phyloP scores from a whole-genome alignment of 2,797 vertebrate species.

The Astyanax mexicanus region DNA sequence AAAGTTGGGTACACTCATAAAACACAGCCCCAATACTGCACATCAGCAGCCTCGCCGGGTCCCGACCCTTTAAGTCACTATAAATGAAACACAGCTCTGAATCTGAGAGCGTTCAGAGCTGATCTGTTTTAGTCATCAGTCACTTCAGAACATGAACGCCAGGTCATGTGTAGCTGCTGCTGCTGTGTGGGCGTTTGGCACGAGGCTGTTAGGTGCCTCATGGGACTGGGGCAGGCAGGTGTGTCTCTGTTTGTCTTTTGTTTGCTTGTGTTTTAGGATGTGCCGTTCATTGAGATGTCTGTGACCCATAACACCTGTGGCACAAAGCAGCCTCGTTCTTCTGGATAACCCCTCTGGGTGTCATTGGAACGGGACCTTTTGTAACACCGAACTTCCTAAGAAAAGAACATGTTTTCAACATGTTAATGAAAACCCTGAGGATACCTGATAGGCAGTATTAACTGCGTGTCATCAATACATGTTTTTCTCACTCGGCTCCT shows the following conservation, averaged over 20 bases:
- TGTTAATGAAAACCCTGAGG: background rate
- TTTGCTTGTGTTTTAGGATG: conserved; percentile 27
- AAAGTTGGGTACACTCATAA: conserved; percentile 40
- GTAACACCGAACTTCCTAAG: conserved; percentile 8
- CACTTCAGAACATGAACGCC: conserved; percentile 1
- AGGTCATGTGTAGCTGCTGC: background rate
- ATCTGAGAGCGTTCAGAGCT: background rate
- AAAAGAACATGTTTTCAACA: background rate
- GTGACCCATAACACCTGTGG: background rate
- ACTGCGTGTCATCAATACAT: background rate
- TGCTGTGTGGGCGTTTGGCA: background rate
- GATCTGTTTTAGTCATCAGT: conserved; percentile 28
- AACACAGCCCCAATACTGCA: conserved; percentile 30
- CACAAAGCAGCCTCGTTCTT: conserved; percentile 32
- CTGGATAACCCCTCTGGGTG: conserved; percentile 24
- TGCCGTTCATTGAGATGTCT: conserved; percentile 11
- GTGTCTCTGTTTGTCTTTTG: conserved; percentile 29
- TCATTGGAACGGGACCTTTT: background rate
- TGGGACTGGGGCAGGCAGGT: background rate
- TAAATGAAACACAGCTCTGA: conserved; percentile 50
- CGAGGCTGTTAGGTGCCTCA: background rate
- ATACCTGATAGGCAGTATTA: background rate
- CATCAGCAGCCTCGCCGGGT: conserved; percentile 31
- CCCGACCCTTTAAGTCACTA: conserved; percentile 45
- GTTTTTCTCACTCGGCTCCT: background rate